Conservation (phyloP, 1,140 invertebrate species). For the Catajapyx aquilonaris region DNA sequence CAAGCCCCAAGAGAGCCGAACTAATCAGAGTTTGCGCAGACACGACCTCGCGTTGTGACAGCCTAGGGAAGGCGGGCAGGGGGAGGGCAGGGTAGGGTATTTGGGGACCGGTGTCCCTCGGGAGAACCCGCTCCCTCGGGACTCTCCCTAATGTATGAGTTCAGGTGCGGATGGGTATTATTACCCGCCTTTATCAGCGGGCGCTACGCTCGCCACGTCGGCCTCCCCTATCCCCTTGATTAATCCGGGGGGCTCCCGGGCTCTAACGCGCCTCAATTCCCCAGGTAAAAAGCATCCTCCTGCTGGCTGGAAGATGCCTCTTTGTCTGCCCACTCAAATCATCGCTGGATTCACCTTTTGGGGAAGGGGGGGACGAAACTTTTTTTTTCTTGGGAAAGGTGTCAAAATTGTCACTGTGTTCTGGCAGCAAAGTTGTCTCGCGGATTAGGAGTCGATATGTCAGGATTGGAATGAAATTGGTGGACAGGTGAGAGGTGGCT, state of each 20-base stretch:
- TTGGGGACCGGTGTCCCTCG: not conserved
- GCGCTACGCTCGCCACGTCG: not conserved
- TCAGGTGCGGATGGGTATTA: not conserved
- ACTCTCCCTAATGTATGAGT: constrained; percentile 2
- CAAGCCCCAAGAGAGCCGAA: not conserved
- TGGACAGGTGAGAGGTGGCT: too few species aligned
- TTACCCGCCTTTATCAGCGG: not conserved
- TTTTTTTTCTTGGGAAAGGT: too few species aligned
- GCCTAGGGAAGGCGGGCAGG: not conserved
- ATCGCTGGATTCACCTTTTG: too few species aligned
- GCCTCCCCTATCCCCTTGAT: not conserved
- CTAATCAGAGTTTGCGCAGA: constrained; percentile 2
- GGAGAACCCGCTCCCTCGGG: not conserved
- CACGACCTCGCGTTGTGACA: not conserved
- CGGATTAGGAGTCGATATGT: too few species aligned
- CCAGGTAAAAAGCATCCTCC: not conserved
- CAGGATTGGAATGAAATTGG: too few species aligned
- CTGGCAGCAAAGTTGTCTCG: too few species aligned
- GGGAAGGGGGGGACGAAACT: too few species aligned
- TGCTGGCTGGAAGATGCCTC: not conserved
- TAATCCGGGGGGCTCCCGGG: not conserved
- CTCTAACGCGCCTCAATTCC: not conserved
- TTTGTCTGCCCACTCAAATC: not conserved
- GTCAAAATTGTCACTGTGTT: too few species aligned
- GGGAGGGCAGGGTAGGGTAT: not conserved